Base-by-base conservation (phyloP, 2,888 invertebrate genomes). In the Eudemis profundana region DNA sequence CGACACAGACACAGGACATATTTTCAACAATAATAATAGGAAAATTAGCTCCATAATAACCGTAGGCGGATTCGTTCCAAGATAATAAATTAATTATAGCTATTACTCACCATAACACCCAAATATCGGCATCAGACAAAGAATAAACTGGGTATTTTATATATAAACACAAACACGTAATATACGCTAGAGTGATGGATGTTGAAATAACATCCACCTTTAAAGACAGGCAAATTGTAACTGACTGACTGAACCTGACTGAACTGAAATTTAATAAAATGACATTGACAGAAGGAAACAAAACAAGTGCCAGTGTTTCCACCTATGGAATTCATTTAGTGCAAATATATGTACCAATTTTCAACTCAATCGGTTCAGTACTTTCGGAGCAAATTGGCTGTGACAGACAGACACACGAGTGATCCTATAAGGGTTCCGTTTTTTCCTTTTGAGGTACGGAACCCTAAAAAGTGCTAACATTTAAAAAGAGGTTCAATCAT, bases 141-240 rank as follows among this genome's bases (percentile, higher is more conserved):
- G 15, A 42, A 15, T 53, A 15, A 33, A 15, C 12, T 33, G n/a
- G 53, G 36, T 54, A 5, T 42, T 14, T 10, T 14, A 2, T 42
- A 44, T 57, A 57, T 64, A 64, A 64, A 50, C 54, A 57, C 21
- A 50, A 21, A 57, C 64, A 27, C 36, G 19, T 14, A 14, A 33
- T 17, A 17, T 44, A 10, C 38, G 42, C 19, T 23, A 36, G 42
- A 27, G 0, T 59, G 57, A n/a, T n/a, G n/a, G n/a, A n/a, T n/a
- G n/a, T n/a, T n/a, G n/a, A n/a, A n/a, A n/a, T n/a, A n/a, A 51
- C 57, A 21, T 33, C 1, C 44, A 38, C 15, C 14, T 17, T 23
- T 14, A 0, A 4, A 5, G 1, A 10, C 10, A 44, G 44, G 59
- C 50, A 59, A 49, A 51, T 46, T 21, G 17, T 33, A n/a, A 61